A percentile compares a stretch with the other conserved stretches of the same genome.
phyloP scores from a whole-genome alignment of 2,797 vertebrate species.

The Delichon dasypus region DNA sequence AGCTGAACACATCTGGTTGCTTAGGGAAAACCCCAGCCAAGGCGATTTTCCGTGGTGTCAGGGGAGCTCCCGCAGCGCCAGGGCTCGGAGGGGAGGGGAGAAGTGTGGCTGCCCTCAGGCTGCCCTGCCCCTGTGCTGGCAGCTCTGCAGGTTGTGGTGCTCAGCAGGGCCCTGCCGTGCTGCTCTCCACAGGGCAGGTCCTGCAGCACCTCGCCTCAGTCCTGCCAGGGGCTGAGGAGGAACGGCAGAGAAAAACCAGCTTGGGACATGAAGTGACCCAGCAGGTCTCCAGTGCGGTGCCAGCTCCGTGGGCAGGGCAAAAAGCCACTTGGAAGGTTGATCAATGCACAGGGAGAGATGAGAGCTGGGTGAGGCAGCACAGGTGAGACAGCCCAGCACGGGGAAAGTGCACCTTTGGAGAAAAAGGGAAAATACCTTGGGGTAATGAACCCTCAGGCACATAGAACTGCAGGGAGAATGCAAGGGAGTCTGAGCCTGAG shows the following conservation, averaged over 20 bases:
- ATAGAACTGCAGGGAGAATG: not conserved
- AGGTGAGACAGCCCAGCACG: not conserved
- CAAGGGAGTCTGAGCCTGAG: not conserved
- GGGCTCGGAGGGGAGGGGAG: not conserved
- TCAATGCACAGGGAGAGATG: not conserved
- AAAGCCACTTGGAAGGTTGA: not conserved
- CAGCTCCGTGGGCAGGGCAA: not conserved
- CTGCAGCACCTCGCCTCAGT: not conserved
- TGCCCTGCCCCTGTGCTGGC: not conserved
- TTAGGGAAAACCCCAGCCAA: not conserved
- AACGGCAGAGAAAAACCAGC: not conserved
- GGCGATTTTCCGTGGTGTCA: accelerated
- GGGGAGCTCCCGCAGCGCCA: not conserved
- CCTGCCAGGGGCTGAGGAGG: not conserved
- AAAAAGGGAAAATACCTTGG: not conserved
- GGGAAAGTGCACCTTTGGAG: not conserved
- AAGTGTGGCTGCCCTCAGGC: not conserved
- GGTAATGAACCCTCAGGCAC: not conserved
- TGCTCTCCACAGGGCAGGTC: not conserved
- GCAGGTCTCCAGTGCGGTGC: accelerated
- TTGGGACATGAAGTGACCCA: not conserved
- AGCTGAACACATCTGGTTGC: not conserved
- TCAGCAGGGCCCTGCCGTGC: too few species aligned
- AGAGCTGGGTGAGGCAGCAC: not conserved
- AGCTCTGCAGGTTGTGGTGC: not conserved